Evolutionary conservation across 2,888 invertebrate genomes (phyloP), one percentile per base, ranked within the genome.

Genomic region (Drosophila borborema): DNA sequence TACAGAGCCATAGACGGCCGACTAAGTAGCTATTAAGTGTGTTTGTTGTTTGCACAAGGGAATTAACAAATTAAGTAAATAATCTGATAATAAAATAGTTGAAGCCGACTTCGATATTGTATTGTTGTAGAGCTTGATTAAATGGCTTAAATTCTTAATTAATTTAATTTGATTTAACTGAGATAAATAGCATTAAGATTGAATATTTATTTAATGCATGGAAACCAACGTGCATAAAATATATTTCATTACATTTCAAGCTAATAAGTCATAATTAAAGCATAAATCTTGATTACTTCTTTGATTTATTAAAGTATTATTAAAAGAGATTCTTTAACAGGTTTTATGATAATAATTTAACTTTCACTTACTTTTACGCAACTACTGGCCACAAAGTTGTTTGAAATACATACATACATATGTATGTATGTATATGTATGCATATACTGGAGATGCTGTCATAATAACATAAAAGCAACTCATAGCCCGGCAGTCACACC

Each of bases 391-490:
- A n/a, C 10, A 1, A 2, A 7, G n/a, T 31, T 34, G 12, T 1
- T 20, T 4, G 8, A 20, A 8, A 38, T 12, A 23, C 23, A 23
- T 23, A 23, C 23, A 23, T 23, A 23, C 23, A 23, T 4, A 41
- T 9, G 20, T 4, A 41, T 9, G 20, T 46, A 23, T 46, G 12
- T 20, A 55, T 28, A 28, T 55, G 14, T 41, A 31, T 7, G 7
- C n/a, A 41, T 41, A 23, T 58, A 3, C 58, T 54, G 41, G n/a
- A 68, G 68, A 48, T 63, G 51, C 67, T 66, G 67, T 63, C 67
- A 79, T 70, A 72, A 72, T 75, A 69, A 49, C 48, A 43, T 55
- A 31, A 69, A 74, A 77, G 54, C 51, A 59, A 56, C 43, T 54
- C 46, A 68, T 63, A 65, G 61, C 59, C 75, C 53, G 43, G 20